Percentiles rank a stretch among this genome's conserved stretches.
Conservation (phyloP, 2,113 vertebrate species). For the Rhabdornis inornatus region DNA sequence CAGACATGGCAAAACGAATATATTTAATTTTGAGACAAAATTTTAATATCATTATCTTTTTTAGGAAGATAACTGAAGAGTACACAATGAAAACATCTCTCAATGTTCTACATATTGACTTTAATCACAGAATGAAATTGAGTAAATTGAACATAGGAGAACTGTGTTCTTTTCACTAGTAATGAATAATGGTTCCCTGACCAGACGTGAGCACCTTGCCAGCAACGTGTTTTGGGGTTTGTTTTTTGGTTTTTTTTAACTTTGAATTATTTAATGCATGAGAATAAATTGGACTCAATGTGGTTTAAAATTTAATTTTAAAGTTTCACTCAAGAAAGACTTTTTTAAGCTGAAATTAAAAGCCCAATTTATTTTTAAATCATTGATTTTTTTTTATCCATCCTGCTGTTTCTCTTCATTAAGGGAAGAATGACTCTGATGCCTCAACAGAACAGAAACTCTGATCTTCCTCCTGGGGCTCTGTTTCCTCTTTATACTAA, state of each 20-base stretch:
- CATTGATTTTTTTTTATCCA: constrained; percentile 32
- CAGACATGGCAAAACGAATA: not conserved
- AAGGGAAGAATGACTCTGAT: constrained; percentile 17
- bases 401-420: constrained; percentile 55
- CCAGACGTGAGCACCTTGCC: not conserved
- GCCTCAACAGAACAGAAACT: constrained; percentile 38
- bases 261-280: not conserved
- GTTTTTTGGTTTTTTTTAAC: not conserved
- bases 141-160: not conserved
- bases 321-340: not conserved
- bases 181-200: not conserved
- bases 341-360: constrained; percentile 15
- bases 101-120: not conserved
- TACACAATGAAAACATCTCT: not conserved
- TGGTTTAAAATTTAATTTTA: constrained; percentile 6
- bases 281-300: not conserved
- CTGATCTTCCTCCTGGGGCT: constrained; percentile 51
- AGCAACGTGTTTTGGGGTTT: not conserved
- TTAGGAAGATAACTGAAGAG: not conserved
- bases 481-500: constrained; percentile 21
- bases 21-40: not conserved
- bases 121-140: not conserved
- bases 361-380: constrained; percentile 25
- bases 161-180: not conserved
- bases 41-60: not conserved